A percentile compares a stretch with the other conserved stretches of the same genome.
Conservation (phyloP, 2,888 invertebrate species). For the Oscheius onirici region DNA sequence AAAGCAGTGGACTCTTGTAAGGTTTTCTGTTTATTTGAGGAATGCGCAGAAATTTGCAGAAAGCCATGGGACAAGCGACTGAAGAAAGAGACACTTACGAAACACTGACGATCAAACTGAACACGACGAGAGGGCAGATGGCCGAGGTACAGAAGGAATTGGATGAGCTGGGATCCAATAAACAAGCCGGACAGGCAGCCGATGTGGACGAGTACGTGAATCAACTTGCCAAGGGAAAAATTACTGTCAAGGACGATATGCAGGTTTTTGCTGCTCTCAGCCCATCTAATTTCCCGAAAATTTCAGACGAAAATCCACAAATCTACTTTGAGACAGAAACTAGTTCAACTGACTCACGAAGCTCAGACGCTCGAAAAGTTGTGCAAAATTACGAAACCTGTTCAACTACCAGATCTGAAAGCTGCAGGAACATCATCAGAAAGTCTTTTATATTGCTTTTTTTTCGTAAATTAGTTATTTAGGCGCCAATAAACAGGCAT, state of each 20-base stretch:
- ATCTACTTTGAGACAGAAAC: conserved; percentile 52
- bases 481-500: conserved; percentile 44
- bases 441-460: background rate
- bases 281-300: background rate
- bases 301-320: conserved; percentile 60
- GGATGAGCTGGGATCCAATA: conserved; percentile 36
- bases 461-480: background rate
- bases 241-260: conserved; percentile 38
- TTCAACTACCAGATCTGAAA: conserved; percentile 39
- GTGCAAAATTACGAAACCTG: conserved; percentile 60
- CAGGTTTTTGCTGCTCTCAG: conserved; percentile 42
- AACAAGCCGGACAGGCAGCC: conserved; percentile 2
- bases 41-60: conserved; percentile 7
- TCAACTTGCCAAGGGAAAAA: conserved; percentile 40
- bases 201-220: conserved; percentile 54
- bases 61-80: conserved; percentile 10
- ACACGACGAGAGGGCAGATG: conserved; percentile 42
- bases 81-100: conserved; percentile 53
- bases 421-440: conserved; percentile 4
- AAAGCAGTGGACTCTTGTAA: conserved; percentile 76
- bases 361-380: conserved; percentile 55
- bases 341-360: conserved; percentile 55
- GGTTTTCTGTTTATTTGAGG: no score
- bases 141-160: conserved; percentile 46
- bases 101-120: conserved; percentile 45